Conservation (phyloP, 1,140 invertebrate species). For the Trissolcus basalis region DNA sequence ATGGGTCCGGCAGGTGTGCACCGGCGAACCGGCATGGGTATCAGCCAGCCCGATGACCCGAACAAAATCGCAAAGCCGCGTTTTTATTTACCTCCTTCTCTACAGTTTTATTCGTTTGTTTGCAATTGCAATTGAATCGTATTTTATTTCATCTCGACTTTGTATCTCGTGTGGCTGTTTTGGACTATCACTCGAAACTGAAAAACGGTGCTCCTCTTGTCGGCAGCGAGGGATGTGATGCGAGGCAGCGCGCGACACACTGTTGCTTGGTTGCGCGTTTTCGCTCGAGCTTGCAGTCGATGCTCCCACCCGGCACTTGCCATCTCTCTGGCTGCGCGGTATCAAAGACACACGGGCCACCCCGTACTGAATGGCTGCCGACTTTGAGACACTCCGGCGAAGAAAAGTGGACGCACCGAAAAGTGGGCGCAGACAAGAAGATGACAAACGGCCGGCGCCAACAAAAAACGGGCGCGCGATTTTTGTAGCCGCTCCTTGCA, state of each 20-base stretch:
- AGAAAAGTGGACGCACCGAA: slow-evolving; percentile 27
- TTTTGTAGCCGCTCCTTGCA: too few species aligned
- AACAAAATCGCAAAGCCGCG: too few species aligned
- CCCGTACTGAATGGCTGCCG: background rate
- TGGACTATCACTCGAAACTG: too few species aligned
- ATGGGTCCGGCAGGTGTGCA: background rate
- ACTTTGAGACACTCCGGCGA: slow-evolving; percentile 5
- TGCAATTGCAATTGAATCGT: too few species aligned
- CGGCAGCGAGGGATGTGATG: slow-evolving; percentile 22
- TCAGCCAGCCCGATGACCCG: too few species aligned
- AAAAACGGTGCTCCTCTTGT: too few species aligned
- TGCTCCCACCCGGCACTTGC: slow-evolving; percentile 20
- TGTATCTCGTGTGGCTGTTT: too few species aligned
- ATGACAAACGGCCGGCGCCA: slow-evolving; percentile 10
- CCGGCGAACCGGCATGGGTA: slow-evolving; percentile 15
- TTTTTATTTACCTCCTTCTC: too few species aligned
- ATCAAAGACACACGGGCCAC: slow-evolving; percentile 17
- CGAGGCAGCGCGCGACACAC: slow-evolving; percentile 69
- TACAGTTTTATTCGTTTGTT: too few species aligned
- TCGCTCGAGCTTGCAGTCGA: slow-evolving; percentile 37
- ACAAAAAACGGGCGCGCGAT: background rate
- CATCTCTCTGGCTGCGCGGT: background rate
- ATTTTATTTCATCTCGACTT: too few species aligned
- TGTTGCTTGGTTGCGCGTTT: slow-evolving; percentile 65
- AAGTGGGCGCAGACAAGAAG: slow-evolving; percentile 12